A percentile compares a stretch with the other conserved stretches of the same genome.
Conservation (phyloP, 2,888 invertebrate genomes). For the Dexiosoma caninum region DNA sequence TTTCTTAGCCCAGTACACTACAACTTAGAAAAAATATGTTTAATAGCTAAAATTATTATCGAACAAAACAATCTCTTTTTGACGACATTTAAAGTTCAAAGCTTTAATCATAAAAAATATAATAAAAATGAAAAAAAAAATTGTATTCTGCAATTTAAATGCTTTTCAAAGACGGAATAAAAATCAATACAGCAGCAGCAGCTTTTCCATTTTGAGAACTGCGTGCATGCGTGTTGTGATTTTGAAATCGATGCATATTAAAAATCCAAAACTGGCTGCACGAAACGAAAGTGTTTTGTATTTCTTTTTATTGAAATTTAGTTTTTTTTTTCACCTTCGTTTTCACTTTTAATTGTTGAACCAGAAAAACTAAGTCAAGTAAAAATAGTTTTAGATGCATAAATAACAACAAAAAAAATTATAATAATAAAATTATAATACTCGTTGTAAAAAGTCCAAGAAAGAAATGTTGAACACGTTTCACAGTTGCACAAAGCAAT, state of each 20-base stretch:
- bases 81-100: too few species aligned
- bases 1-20: too few species aligned
- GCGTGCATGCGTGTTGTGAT: constrained; percentile 37
- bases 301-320: constrained; percentile 2
- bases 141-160: too few species aligned
- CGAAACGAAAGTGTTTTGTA: constrained; percentile 52
- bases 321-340: constrained; percentile 12
- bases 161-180: background rate
- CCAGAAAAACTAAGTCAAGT: constrained; percentile 44
- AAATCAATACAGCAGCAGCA: background rate
- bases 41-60: too few species aligned
- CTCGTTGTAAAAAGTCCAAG: background rate
- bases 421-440: background rate
- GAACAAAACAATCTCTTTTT: too few species aligned
- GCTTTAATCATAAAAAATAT: too few species aligned
- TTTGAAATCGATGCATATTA: background rate
- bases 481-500: background rate
- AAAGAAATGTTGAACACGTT: constrained; percentile 36
- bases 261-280: background rate
- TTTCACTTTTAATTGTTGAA: constrained; percentile 61
- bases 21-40: too few species aligned
- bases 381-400: constrained; percentile 3
- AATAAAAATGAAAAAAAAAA: too few species aligned
- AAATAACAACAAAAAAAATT: background rate
- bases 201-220: background rate